Conservation (phyloP, 2,797 vertebrate species). For the Pangasius mekongensis region DNA sequence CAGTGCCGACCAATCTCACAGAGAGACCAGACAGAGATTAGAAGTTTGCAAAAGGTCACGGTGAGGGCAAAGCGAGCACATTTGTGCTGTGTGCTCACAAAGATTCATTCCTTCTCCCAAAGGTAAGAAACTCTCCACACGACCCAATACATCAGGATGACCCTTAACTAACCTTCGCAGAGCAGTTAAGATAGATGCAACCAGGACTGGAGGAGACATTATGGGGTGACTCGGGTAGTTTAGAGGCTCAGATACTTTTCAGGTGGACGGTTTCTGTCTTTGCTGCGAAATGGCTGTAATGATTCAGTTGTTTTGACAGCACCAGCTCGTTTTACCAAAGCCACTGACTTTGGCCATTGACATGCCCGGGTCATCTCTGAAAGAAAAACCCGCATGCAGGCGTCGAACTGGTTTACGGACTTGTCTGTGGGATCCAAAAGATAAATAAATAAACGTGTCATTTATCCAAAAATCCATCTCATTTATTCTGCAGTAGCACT, state of each 20-base stretch:
- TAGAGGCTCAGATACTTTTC: slow-evolving; percentile 33
- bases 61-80: slow-evolving; percentile 24
- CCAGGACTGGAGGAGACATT: slow-evolving; percentile 20
- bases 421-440: not conserved
- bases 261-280: slow-evolving; percentile 29
- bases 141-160: slow-evolving; percentile 50
- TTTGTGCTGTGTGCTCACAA: slow-evolving; percentile 25
- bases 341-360: slow-evolving; percentile 1
- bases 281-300: slow-evolving; percentile 33
- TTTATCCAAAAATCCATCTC: slow-evolving; percentile 52
- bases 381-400: not conserved
- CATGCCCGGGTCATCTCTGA: slow-evolving; percentile 7
- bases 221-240: slow-evolving; percentile 29
- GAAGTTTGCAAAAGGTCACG: slow-evolving; percentile 65
- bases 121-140: slow-evolving; percentile 44
- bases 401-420: not conserved
- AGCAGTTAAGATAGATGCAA: slow-evolving; percentile 39
- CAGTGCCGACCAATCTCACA: slow-evolving; percentile 67
- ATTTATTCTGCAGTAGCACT: slow-evolving; percentile 62
- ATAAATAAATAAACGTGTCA: slow-evolving; percentile 26
- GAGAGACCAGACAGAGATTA: slow-evolving; percentile 66
- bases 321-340: slow-evolving; percentile 23
- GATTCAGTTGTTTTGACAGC: slow-evolving; percentile 47
- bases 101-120: slow-evolving; percentile 52
- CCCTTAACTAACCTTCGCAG: slow-evolving; percentile 42